A percentile compares a stretch with the other conserved stretches of the same genome.
Evolutionary conservation across 2,888 invertebrate species (phyloP).

Genomic region (Dione juno): DNA sequence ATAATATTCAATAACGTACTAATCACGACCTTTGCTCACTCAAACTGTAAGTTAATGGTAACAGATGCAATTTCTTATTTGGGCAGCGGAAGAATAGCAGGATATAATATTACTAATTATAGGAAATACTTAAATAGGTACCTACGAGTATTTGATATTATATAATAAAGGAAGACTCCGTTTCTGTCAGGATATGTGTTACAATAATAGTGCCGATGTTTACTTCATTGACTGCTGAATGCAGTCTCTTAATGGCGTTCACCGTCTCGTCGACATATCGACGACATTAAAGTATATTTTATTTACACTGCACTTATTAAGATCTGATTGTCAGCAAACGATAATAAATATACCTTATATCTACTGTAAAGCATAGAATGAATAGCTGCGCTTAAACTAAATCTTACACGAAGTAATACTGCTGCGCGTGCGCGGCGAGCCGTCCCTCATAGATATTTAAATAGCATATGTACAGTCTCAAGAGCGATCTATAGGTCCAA

Average conservation of each 20-base stretch:
- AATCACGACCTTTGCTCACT: constrained; percentile 27
- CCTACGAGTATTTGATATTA: no score
- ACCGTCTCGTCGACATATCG: no score
- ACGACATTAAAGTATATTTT: neutral
- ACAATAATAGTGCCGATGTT: neutral
- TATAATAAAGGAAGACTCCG: constrained; percentile 15
- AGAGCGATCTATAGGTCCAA: neutral
- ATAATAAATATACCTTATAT: constrained; percentile 3
- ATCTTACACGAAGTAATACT: constrained; percentile 32
- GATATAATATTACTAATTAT: neutral
- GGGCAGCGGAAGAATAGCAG: neutral
- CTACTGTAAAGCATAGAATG: neutral
- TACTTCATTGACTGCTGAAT: neutral
- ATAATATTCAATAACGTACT: constrained; percentile 11
- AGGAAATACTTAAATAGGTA: neutral
- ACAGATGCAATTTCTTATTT: constrained; percentile 13
- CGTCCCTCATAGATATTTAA: constrained; percentile 59
- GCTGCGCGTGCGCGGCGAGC: constrained; percentile 28
- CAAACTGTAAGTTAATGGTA: constrained; percentile 24
- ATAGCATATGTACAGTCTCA: constrained; percentile 60
- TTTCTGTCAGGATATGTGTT: neutral
- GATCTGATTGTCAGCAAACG: neutral
- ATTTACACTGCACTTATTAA: constrained; percentile 1
- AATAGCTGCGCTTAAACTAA: neutral
- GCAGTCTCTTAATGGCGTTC: no score